Conservation (phyloP, 1,140 invertebrate genomes). For the Diachasmimorpha longicaudata region DNA sequence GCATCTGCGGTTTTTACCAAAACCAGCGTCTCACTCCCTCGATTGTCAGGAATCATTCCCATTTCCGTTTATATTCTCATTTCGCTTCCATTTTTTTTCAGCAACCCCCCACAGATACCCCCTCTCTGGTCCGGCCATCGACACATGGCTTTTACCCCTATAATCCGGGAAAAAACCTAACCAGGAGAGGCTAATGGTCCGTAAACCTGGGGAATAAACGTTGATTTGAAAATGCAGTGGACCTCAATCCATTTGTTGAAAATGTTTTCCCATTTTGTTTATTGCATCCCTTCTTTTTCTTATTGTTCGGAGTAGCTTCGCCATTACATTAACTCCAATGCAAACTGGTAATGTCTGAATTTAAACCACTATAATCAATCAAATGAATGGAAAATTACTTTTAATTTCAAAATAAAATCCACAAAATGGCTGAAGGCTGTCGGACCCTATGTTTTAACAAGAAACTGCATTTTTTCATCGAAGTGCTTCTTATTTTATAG, state of each 20-base stretch:
- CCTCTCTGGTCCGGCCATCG: not conserved
- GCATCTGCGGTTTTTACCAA: conserved; percentile 6
- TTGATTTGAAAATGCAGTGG: not conserved
- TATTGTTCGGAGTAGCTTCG: too few species aligned
- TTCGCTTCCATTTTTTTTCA: not conserved
- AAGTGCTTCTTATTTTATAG: too few species aligned
- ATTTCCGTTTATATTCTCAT: not conserved
- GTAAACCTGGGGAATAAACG: not conserved
- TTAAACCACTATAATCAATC: too few species aligned
- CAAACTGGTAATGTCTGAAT: too few species aligned
- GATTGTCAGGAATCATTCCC: not conserved
- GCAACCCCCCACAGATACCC: not conserved
- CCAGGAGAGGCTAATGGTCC: not conserved
- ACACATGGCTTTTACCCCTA: not conserved
- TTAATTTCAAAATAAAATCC: too few species aligned
- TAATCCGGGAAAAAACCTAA: not conserved
- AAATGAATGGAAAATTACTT: too few species aligned
- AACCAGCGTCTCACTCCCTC: not conserved
- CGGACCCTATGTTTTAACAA: too few species aligned
- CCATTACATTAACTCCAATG: too few species aligned
- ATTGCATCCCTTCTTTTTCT: not conserved
- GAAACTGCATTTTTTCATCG: too few species aligned
- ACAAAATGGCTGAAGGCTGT: too few species aligned
- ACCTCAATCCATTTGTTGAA: not conserved
- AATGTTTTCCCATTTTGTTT: not conserved